Base-by-base conservation (phyloP, 37 sponge, comb jelly and placozoan genomes). In the Theonella swinhoei region DNA sequence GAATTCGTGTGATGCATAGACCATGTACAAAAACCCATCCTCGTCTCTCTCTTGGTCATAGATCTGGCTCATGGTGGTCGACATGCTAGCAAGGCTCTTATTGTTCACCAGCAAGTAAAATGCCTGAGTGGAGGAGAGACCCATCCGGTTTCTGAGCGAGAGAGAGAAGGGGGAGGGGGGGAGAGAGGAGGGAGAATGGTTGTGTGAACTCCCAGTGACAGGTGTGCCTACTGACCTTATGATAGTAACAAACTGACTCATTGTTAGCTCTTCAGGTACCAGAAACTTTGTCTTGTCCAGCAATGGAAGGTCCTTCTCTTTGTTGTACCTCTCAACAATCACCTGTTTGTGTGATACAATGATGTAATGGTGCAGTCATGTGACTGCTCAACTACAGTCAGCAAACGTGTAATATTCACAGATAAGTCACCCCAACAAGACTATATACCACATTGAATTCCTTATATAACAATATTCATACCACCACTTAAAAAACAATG, bases 21-120 rank as follows among this genome's bases (percentile, higher is more conserved):
- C 95, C 99, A 99, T 99, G 90, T 99, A 99, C 25, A 99, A 86
- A 61, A 99, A 99, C 32, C 99, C 99, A 76, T 99, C 99, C 61
- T 92, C 90, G 62, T 99, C 99, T 59, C 90, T 90, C 68, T 99
- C 99, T 26, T 79, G 74, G 30, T 89, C 85, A 81, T 99, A 99
- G 42, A 99, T 85, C 79, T 99, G 92, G n/a, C 83, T 87, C 84
- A 99, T 84, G 31, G 95, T 91, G 24, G 93, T 92, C 2, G 97
- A 85, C 85, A 99, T 80, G 88, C 95, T 95, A 11, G 97, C 95
- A 43, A 99, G 78, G 62, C 88, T 97, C 85, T 99, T 99, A 78
- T 97, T 94, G 85, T 99, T 99, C 28, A 99, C 97, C 26, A 99
- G 85, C 54, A 99, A 93, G 77, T 95, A 99, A 84, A 99, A 95